These are phyloP conservation scores for Phalangium opilio DNA, from an alignment of 2,888 invertebrate genomes.

Conservation along the genomic window DNA sequence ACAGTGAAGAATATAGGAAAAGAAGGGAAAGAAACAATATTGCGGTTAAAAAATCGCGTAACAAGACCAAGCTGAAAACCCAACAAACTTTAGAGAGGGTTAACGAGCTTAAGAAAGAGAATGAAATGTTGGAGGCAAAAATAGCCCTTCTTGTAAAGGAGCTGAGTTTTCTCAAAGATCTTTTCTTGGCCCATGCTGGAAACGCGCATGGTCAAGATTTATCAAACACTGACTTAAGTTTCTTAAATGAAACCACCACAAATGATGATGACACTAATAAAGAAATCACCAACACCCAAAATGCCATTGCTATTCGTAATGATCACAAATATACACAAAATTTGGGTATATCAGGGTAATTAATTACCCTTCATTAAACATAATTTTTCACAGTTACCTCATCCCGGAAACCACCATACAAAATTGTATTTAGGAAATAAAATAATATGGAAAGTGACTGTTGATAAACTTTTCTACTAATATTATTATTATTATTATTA, in stretches of 20 bases:
- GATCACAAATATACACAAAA: too few species aligned
- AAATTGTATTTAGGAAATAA: too few species aligned
- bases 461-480: too few species aligned
- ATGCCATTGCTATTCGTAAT: background rate
- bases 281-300: background rate
- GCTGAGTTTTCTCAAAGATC: conserved; percentile 58
- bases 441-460: too few species aligned
- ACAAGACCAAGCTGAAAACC: conserved; percentile 48
- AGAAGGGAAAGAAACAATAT: conserved; percentile 61
- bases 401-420: too few species aligned
- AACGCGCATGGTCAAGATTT: conserved; percentile 30
- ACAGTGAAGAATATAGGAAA: conserved; percentile 50
- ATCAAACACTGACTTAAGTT: conserved; percentile 27
- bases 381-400: too few species aligned
- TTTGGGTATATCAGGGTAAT: too few species aligned
- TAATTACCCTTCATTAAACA: too few species aligned
- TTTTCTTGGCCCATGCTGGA: conserved; percentile 64
- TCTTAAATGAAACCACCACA: conserved; percentile 11
- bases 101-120: conserved; percentile 56
- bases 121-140: conserved; percentile 61
- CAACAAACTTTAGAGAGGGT: conserved; percentile 60
- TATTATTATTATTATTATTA: too few species aligned
- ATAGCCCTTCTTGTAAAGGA: conserved; percentile 66
- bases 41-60: conserved; percentile 68
- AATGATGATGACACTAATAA: background rate